Base-by-base conservation (phyloP, 92 coral and sea anemone genomes). In the Zoanthus sansibaricus region DNA sequence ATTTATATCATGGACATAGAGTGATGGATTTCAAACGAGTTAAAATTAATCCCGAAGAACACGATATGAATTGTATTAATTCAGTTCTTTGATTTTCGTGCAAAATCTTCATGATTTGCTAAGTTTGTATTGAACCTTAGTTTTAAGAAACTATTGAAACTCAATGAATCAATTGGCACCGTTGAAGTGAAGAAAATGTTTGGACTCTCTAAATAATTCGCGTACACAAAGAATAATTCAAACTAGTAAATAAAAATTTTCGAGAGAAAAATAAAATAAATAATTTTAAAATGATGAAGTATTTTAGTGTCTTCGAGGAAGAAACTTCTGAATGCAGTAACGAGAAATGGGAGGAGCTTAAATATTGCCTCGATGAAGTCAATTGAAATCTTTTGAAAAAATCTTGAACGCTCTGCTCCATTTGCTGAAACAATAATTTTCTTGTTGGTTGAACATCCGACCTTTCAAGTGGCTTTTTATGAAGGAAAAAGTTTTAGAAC, bases 1-100 rank as follows among this genome's bases (percentile, higher is more conserved):
- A 45, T 77, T 80, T 45, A 80, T 66, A 80, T 44, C 75, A 13
- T 66, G 42, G 42, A 37, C 4, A 37, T 0, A 62, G 21, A 76
- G 10, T 76, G 79, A 80, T 80, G 17, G 75, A 80, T 80, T 80
- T 80, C 64, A 80, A 80, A 62, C 13, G 58, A 80, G 85, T 46
- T 67, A 30, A 37, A 80, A 80, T 66, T 30, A 21, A 20, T 64
- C 46, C 45, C 18, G 48, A 31, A 64, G 75, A 44, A 30, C 17
- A 31, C 74, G 7, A 33, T 44, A n/a, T 31, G 16, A 69, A 17
- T 46, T 69, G 15, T 12, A 69, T 31, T 69, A 69, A 14, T 76
- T 7, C 42, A 37, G 74, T 30, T 69, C 3, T 30, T 7, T 69
- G 9, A 7, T 5, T 37, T 3, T 18, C 46, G 70, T 54, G 69